Evolutionary conservation across 2,113 vertebrate genomes (phyloP), one percentile per base, ranked within the genome.

Genomic region (Vulpes lagopus): DNA sequence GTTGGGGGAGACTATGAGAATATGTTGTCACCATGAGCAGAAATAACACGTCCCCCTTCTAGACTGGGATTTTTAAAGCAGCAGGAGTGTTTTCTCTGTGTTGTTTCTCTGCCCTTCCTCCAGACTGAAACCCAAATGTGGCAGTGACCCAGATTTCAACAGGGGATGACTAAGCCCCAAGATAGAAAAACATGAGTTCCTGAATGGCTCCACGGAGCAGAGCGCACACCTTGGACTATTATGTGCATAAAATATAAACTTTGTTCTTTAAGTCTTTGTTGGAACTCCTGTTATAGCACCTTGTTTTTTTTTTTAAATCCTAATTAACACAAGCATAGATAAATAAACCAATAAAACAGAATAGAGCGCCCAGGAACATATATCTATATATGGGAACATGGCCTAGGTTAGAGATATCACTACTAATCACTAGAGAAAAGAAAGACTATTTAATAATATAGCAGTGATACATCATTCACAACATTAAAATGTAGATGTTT

Each of bases 391-490:
- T 57, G 23, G 43, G 79, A 35, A 64, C 55, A 51, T 4, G 16
- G 64, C 51, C 5, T 74, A 43, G 65, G 64, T 73, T 88, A 85
- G 43, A 85, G 65, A 69, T 32, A 84, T 57, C 59, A 38, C 30
- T 25, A 62, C 38, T 93, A 53, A 59, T 85, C 81, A 25, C 17
- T 1, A 51, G n/a, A 32, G 27, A 64, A 91, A 96, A 94, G 65
- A 92, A 92, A 96, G 53, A 71, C n/a, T 85, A 25, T 23, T 84
- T 95, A 74, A 82, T 86, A 93, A 97, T 19, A 95, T 16, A 93
- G 9, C 43, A 78, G 17, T 59, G 79, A 73, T 35, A 85, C 19
- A 7, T 59, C 14, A 96, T 65, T 96, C 92, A 79, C 38, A 79
- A 55, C 25, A 51, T 4, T 15, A 51, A 78, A 30, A 51, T 51